A percentile compares a stretch with the other conserved stretches of the same genome.
These are phyloP conservation scores for Cichlasoma orientale DNA, from an alignment of 2,797 vertebrate species.

Conservation along the genomic window DNA sequence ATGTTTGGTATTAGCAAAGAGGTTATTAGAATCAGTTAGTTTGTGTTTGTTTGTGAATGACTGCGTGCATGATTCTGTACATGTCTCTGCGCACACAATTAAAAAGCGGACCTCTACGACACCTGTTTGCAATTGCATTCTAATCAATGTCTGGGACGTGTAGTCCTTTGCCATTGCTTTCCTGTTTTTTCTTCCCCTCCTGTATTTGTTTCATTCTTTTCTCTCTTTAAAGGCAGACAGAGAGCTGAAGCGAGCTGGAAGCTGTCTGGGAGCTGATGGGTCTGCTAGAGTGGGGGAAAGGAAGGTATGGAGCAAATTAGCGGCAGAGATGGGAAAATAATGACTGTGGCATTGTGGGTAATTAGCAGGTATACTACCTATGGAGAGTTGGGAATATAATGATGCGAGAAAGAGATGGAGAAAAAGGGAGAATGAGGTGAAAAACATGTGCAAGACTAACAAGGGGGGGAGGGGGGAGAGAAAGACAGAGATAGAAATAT, in stretches of 20 bases:
- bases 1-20: constrained; percentile 66
- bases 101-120: constrained; percentile 61
- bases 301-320: constrained; percentile 77
- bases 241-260: constrained; percentile 67
- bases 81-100: constrained; percentile 58
- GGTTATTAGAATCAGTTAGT: constrained; percentile 64
- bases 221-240: constrained; percentile 53
- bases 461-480: constrained; percentile 31
- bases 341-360: constrained; percentile 78
- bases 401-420: constrained; percentile 79
- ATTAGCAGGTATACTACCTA: constrained; percentile 79
- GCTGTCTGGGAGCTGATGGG: constrained; percentile 73
- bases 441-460: constrained; percentile 72
- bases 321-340: constrained; percentile 76
- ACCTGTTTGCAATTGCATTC: constrained; percentile 71
- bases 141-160: constrained; percentile 66
- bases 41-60: constrained; percentile 39
- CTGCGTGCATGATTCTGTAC: constrained; percentile 19
- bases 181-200: constrained; percentile 25
- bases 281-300: constrained; percentile 55
- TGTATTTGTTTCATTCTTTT: constrained; percentile 54
- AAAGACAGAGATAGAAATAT: constrained; percentile 19
- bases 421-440: constrained; percentile 76
- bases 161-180: constrained; percentile 41
- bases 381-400: constrained; percentile 79